Base-by-base conservation (phyloP, 2,888 invertebrate species). In the Caenorhabditis imperialis region DNA sequence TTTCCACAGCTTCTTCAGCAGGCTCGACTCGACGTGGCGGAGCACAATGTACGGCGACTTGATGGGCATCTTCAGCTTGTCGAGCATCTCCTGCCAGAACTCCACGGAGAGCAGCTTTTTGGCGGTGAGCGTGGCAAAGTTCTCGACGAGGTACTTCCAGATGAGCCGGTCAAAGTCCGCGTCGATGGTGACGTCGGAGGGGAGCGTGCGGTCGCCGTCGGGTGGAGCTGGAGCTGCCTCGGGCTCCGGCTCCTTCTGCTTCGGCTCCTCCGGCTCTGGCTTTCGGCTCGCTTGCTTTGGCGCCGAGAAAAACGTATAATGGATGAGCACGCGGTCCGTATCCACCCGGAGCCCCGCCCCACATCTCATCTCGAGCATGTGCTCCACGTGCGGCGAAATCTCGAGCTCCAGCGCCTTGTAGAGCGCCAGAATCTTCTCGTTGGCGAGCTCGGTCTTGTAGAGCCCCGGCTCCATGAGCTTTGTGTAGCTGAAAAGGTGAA, bases 401-500 rank as follows among this genome's bases (percentile, higher is more conserved):
- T 42, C 20, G 0, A 65, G 40, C 22, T 57, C 50, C 2, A 65
- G 57, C 2, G 22, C 22, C 6, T 57, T 33, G 35, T 48, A 65
- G 3, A 65, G 50, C 0, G 18, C 6, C 0, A 65, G 44, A 10
- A 55, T 40, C 6, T 23, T 50, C 23, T 50, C 42, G 5, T 23
- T 16, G 3, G n/a, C 38, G 2, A 65, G 25, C 6, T 38, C 20
- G 2, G 40, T 14, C 33, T 65, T 57, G 44, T 65, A 65, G 35
- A 65, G 65, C 0, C 33, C 23, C 3, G 40, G 33, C 8, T 27
- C 7, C 65, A 65, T 65, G 0, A 18, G n/a, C 0, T 18, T 18
- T 6, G 33, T 7, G 50, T 55, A 65, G 44, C 65, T 65, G 65
- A 18, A 55, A n/a, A n/a, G n/a, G n/a, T n/a, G n/a, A n/a, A n/a